A percentile compares a stretch with the other conserved stretches of the same genome.
Conservation (phyloP, 2,113 vertebrate genomes). For the Platichthys stellatus region DNA sequence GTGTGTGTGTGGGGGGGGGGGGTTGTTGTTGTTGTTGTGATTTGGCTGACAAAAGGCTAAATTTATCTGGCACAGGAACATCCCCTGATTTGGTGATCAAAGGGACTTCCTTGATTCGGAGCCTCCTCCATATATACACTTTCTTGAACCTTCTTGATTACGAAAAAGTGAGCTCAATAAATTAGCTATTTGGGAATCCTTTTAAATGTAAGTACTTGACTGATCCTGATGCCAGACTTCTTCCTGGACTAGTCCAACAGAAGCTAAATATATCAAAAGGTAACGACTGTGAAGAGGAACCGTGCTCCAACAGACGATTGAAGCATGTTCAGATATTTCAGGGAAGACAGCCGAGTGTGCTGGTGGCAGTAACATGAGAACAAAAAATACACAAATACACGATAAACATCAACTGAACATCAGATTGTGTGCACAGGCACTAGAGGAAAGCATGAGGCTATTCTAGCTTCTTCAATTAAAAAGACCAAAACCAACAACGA, state of each 20-base stretch:
- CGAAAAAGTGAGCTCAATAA: not conserved
- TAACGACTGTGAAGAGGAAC: too few relatives aligned
- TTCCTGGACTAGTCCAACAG: not conserved
- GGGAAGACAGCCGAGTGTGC: too few relatives aligned
- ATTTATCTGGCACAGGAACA: slow-evolving; percentile 43
- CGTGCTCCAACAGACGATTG: too few relatives aligned
- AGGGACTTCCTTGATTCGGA: not conserved
- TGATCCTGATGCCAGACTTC: not conserved
- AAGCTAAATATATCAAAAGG: not conserved
- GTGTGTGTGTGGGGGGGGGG: too few relatives aligned
- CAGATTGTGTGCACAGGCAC: not conserved
- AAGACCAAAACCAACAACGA: too few relatives aligned
- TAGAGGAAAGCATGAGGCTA: not conserved
- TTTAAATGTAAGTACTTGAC: not conserved
- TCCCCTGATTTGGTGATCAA: not conserved
- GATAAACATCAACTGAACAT: not conserved
- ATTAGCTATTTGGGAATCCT: not conserved
- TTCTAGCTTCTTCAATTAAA: too few relatives aligned
- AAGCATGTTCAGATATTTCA: too few relatives aligned
- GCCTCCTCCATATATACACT: not conserved
- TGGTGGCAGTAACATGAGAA: too few relatives aligned
- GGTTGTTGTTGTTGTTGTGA: slow-evolving; percentile 5
- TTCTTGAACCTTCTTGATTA: not conserved
- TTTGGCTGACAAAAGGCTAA: slow-evolving; percentile 49
- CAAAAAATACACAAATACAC: too few relatives aligned